Conservation (phyloP, 2,113 vertebrate genomes). For the Chunga burmeisteri region DNA sequence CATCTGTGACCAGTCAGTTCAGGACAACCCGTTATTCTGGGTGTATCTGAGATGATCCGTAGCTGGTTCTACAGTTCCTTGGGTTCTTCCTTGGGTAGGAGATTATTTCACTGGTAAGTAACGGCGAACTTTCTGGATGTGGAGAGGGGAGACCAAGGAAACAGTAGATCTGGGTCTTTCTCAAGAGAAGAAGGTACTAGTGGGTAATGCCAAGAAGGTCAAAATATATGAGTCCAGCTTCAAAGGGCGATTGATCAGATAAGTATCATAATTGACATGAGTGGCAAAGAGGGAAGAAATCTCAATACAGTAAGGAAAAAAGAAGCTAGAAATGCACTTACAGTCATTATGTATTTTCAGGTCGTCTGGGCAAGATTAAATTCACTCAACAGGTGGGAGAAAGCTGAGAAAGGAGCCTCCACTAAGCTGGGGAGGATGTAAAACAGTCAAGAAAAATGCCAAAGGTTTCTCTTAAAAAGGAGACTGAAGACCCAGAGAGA, state of each 20-base stretch:
- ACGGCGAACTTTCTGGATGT: fast-evolving
- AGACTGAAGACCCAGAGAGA: neutral
- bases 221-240: neutral
- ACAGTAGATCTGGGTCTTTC: neutral
- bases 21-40: neutral
- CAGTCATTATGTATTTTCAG: fast-evolving
- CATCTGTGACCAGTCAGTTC: neutral
- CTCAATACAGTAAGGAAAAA: neutral
- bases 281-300: neutral
- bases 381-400: neutral
- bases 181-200: neutral
- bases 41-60: neutral
- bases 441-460: neutral
- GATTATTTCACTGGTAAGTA: neutral
- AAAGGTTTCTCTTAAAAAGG: neutral
- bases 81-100: neutral
- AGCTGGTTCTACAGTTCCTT: neutral
- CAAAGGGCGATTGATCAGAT: neutral
- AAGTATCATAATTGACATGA: neutral
- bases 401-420: neutral
- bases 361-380: neutral
- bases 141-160: neutral
- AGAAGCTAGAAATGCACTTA: too few species aligned
- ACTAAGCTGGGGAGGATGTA: neutral
- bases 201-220: neutral